phyloP scores from a whole-genome alignment of 2,888 invertebrate genomes.

The Geotrupes spiniger region DNA sequence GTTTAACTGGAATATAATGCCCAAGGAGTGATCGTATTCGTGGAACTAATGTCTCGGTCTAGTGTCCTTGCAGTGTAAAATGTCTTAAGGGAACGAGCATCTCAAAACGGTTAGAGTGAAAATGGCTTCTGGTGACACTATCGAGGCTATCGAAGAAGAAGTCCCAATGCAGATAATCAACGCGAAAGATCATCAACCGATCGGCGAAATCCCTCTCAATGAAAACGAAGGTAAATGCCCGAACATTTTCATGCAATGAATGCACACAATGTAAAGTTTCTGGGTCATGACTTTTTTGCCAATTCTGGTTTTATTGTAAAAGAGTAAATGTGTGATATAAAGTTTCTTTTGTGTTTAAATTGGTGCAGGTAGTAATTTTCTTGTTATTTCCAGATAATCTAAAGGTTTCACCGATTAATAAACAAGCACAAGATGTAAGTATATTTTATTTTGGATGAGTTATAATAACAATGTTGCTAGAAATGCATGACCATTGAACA shows the following conservation, averaged over 20 bases:
- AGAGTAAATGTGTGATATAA: too few relatives aligned
- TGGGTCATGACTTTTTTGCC: too few relatives aligned
- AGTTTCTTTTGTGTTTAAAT: too few relatives aligned
- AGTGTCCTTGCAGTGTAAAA: conserved; percentile 8
- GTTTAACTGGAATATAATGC: conserved; percentile 29
- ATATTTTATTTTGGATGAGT: too few relatives aligned
- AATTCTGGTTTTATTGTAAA: too few relatives aligned
- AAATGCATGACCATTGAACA: too few relatives aligned
- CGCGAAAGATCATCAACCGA: conserved; percentile 56
- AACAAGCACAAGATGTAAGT: conserved; percentile 21
- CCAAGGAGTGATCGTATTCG: conserved; percentile 21
- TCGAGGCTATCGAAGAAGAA: conserved; percentile 78
- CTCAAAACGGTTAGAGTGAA: conserved; percentile 28
- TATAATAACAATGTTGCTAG: too few relatives aligned
- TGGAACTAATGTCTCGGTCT: conserved; percentile 11
- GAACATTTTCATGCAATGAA: too few relatives aligned
- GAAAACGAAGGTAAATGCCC: conserved; percentile 57
- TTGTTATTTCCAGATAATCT: conserved; percentile 18
- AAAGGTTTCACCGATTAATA: conserved; percentile 12
- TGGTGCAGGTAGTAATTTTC: too few relatives aligned
- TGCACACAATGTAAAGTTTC: too few relatives aligned
- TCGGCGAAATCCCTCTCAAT: conserved; percentile 57
- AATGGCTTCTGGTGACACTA: conserved; percentile 82
- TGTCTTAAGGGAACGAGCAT: not conserved
- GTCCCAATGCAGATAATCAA: conserved; percentile 61